These are phyloP conservation scores for Coilia nasus DNA, from an alignment of 2,797 vertebrate species.

Conservation along the genomic window DNA sequence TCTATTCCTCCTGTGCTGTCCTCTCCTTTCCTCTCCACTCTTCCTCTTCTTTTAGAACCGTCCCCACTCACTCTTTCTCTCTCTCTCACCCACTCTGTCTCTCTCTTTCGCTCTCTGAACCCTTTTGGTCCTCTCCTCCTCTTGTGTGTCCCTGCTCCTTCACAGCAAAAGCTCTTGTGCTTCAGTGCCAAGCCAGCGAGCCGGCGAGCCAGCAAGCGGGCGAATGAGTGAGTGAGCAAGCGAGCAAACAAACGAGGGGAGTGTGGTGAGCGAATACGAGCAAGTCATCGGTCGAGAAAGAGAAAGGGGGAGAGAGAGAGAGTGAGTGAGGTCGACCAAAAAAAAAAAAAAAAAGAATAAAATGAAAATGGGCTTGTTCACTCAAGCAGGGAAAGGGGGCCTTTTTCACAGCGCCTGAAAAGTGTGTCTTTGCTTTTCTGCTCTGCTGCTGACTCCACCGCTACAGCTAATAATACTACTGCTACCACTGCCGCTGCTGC, in stretches of 20 bases:
- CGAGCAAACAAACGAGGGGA: no score
- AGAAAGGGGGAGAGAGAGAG: not conserved
- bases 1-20: not conserved
- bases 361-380: slow-evolving; percentile 13
- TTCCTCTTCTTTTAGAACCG: not conserved
- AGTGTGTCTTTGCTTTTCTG: slow-evolving; percentile 2
- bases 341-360: not conserved
- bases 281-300: not conserved
- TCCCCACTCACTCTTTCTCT: not conserved
- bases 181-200: not conserved
- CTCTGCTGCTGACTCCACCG: not conserved
- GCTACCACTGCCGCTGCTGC: not conserved
- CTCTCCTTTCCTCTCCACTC: not conserved
- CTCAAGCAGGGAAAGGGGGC: not conserved
- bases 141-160: not conserved
- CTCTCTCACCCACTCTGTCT: slow-evolving; percentile 20
- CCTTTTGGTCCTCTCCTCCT: not conserved
- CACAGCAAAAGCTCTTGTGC: not conserved
- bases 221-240: not conserved
- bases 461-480: not conserved
- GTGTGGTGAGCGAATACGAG: no score
- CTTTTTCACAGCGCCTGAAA: slow-evolving; percentile 29
- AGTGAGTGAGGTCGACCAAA: not conserved
- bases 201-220: not conserved
- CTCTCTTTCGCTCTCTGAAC: not conserved